These are phyloP conservation scores for Papio anubis DNA, from an alignment of 2,113 vertebrate species.

Conservation along the genomic window DNA sequence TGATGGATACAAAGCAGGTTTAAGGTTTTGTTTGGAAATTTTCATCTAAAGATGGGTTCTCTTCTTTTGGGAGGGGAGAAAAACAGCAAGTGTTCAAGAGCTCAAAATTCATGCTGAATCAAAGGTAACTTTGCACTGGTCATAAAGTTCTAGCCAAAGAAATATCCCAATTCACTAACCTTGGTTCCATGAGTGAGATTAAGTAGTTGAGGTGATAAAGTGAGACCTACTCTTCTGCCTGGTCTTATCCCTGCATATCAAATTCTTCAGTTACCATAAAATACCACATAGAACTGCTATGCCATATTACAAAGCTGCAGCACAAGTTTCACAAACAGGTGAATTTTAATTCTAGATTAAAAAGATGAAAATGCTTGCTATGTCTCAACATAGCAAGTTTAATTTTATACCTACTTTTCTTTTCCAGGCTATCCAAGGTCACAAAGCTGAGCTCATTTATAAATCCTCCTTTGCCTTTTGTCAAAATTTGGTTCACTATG, in stretches of 20 bases:
- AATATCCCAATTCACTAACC: neutral
- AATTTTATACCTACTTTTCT: neutral
- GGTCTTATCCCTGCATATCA: neutral
- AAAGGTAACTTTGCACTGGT: neutral
- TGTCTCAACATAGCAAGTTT: neutral
- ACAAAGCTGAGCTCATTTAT: neutral
- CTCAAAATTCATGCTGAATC: constrained; percentile 21
- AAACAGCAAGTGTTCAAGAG: neutral
- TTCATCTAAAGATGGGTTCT: constrained; percentile 13
- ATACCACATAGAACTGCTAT: neutral
- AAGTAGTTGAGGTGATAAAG: neutral
- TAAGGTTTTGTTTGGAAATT: neutral
- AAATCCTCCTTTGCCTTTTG: neutral
- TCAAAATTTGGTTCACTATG: constrained; percentile 37
- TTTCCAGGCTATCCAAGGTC: neutral
- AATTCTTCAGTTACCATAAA: neutral
- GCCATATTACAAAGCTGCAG: neutral
- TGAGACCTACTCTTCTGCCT: neutral
- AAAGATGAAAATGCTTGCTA: neutral
- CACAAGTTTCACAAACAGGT: neutral
- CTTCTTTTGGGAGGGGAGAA: neutral
- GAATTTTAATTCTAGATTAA: neutral
- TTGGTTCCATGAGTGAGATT: neutral
- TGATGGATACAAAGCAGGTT: neutral
- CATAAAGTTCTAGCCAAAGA: neutral